A percentile compares a stretch with the other conserved stretches of the same genome.
Conservation (phyloP, 2,888 invertebrate genomes). For the Caenorhabditis angaria region DNA sequence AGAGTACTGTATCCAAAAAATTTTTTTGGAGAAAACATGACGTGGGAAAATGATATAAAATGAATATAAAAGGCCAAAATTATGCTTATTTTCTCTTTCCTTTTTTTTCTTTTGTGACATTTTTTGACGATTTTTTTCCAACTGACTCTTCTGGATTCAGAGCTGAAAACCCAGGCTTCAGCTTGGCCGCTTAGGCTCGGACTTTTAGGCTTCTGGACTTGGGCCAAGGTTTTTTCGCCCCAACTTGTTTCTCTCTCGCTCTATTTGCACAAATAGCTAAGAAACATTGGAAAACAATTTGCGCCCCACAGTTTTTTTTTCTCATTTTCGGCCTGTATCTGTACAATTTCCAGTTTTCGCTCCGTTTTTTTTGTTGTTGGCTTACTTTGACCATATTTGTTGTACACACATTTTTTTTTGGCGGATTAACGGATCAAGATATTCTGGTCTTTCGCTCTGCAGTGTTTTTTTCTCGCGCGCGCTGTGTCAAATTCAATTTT, state of each 20-base stretch:
- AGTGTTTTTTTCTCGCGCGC: not conserved
- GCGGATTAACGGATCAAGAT: not conserved
- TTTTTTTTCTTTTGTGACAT: no score
- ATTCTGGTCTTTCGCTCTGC: not conserved
- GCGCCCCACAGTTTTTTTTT: not conserved
- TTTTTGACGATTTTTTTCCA: no score
- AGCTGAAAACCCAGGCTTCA: no score
- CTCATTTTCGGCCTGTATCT: not conserved
- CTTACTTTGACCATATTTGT: conserved; percentile 2
- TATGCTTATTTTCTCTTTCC: no score
- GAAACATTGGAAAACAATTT: conserved; percentile 1
- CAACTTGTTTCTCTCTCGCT: not conserved
- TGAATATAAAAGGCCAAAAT: no score
- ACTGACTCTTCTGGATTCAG: no score
- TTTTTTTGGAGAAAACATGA: no score
- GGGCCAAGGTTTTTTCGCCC: no score
- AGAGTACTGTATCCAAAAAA: no score
- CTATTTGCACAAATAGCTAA: not conserved
- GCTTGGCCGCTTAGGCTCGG: no score
- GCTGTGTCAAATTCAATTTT: conserved; percentile 1
- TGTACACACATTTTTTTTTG: not conserved
- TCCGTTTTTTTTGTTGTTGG: not conserved
- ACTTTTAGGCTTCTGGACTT: no score
- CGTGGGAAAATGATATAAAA: no score
- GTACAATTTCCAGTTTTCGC: not conserved